Conservation (phyloP, 2,113 vertebrate genomes). For the Engraulis encrasicolus region DNA sequence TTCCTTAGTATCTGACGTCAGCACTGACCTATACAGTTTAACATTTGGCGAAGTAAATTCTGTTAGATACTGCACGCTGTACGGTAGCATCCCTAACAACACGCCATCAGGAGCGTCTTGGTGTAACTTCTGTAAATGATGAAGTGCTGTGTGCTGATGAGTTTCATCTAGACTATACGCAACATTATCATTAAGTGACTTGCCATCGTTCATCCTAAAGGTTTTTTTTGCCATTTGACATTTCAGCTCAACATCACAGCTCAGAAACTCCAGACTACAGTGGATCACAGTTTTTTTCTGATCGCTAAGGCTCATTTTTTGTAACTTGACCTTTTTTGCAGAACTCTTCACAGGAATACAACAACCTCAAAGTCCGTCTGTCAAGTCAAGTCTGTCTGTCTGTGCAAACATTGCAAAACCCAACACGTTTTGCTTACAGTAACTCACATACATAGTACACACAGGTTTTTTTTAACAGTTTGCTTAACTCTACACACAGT, state of each 20-base stretch:
- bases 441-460: too few species aligned
- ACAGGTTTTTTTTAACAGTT: too few species aligned
- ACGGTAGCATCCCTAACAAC: background rate
- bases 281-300: background rate
- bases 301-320: too few species aligned
- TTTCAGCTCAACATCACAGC: background rate
- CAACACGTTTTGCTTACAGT: too few species aligned
- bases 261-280: background rate
- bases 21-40: background rate
- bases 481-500: too few species aligned
- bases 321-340: too few species aligned
- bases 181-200: background rate
- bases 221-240: background rate
- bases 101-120: background rate
- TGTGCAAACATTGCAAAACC: too few species aligned
- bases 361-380: too few species aligned
- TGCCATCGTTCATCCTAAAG: background rate
- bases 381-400: too few species aligned
- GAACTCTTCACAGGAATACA: too few species aligned
- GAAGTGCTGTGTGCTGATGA: background rate
- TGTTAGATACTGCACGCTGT: background rate
- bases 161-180: background rate
- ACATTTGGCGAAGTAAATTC: background rate
- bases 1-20: background rate
- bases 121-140: background rate